Base-by-base conservation (phyloP, 2,888 invertebrate species). In the Megastigmus dorsalis region DNA sequence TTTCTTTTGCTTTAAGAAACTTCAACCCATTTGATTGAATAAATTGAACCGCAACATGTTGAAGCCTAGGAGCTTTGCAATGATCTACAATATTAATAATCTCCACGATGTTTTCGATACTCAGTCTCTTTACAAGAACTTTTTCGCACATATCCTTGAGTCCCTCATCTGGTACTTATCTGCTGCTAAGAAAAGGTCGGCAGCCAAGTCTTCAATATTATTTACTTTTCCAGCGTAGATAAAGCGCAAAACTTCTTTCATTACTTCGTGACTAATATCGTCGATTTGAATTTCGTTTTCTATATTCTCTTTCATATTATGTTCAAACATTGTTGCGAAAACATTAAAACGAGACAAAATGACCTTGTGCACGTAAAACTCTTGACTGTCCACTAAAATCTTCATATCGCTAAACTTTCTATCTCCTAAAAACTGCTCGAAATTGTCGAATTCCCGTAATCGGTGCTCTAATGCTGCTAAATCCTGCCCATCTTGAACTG, bases 301-400 rank as follows among this genome's bases (percentile, higher is more conserved):
- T 15, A n/a, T 3, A 9, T 72, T 36, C 36, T 72, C 65, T 9
- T 45, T 45, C 71, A 72, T 57, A n/a, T 15, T 15, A 23, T 55
- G 65, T 6, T 72, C 18, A 26, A 72, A 65, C 65, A 72, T 65
- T 7, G 57, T 65, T 5, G 15, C 13, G 15, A 72, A 65, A n/a
- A 72, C 57, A 48, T 54, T 57, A 18, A 38, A n/a, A 10, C 33
- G 6, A 2, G 57, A n/a, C 4, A 72, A 10, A 13, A 72, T 57
- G 1, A 3, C n/a, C 30, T 65, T 72, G 4, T 65, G 71, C 0
- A 28, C 45, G 23, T 45, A 1, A 63, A 50, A 36, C n/a, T 18
- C 13, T 6, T 30, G 23, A 3, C 18, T 48, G 13, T 20, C 30
- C 10, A 13, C 23, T 9, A 20, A 13, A 3, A 62, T 13, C 20